A percentile compares a stretch with the other conserved stretches of the same genome.
These are phyloP conservation scores for Hyperoplus immaculatus DNA, from an alignment of 2,797 vertebrate species.

Conservation along the genomic window DNA sequence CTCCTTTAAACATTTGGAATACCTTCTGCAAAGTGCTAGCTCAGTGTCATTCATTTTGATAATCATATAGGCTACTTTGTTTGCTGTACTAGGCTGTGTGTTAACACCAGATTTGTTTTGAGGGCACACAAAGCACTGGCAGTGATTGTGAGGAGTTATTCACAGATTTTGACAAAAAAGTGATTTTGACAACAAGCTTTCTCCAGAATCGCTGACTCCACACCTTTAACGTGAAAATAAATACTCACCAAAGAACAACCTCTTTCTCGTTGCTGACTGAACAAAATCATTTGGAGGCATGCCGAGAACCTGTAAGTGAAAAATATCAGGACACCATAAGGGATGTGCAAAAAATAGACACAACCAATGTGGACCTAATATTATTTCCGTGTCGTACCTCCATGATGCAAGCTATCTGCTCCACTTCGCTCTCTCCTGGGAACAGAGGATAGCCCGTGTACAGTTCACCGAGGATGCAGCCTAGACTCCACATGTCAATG, in stretches of 20 bases:
- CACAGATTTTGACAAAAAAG: no score
- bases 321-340: constrained; percentile 27
- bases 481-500: constrained; percentile 98
- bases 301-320: constrained; percentile 89
- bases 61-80: background rate
- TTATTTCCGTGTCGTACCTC: constrained; percentile 85
- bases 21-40: background rate
- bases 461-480: constrained; percentile 94
- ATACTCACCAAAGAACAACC: constrained; percentile 93
- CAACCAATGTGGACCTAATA: background rate
- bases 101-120: no score
- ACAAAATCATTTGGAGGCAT: constrained; percentile 92
- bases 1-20: background rate
- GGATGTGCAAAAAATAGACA: background rate
- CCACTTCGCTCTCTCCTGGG: constrained; percentile 93
- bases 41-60: background rate
- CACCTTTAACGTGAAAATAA: background rate
- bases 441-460: constrained; percentile 93
- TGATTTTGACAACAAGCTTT: no score
- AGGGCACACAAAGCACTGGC: no score
- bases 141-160: no score
- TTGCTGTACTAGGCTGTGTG: no score
- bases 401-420: constrained; percentile 96
- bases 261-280: constrained; percentile 90
- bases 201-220: no score